Evolutionary conservation across 1,140 invertebrate species (phyloP).

Genomic region (Ceratosolen solmsi): DNA sequence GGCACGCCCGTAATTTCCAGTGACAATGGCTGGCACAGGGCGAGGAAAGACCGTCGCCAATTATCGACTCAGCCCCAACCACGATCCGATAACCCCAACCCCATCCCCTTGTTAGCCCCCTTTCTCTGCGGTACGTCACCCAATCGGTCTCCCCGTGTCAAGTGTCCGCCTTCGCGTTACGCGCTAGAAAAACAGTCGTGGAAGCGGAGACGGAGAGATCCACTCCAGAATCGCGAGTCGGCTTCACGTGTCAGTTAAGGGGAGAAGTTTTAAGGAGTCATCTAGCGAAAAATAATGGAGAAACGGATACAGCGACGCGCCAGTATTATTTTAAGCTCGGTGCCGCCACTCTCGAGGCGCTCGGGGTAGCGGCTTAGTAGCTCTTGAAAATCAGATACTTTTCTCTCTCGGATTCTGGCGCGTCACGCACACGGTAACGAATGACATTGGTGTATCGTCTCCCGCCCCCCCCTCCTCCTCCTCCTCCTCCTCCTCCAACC

Average conservation of each 20-base stretch:
- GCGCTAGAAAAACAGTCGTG: constrained; percentile 52
- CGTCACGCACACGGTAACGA: neutral
- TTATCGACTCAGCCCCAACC: neutral
- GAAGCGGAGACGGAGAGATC: constrained; percentile 21
- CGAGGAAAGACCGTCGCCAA: neutral
- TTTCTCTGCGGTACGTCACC: neutral
- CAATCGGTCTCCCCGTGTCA: neutral
- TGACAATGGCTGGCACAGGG: neutral
- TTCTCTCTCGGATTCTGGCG: constrained; percentile 42
- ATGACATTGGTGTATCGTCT: no score
- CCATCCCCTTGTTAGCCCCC: no score
- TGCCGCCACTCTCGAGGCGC: constrained; percentile 53
- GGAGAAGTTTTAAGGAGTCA: constrained; percentile 70
- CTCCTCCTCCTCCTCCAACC: neutral
- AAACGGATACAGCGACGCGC: constrained; percentile 50
- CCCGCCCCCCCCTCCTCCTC: neutral
- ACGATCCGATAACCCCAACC: neutral
- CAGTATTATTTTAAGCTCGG: constrained; percentile 69
- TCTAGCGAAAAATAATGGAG: constrained; percentile 57
- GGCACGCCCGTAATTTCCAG: neutral
- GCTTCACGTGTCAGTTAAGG: constrained; percentile 39
- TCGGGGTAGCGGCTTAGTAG: constrained; percentile 21
- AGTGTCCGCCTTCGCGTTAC: neutral
- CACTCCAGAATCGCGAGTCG: constrained; percentile 31
- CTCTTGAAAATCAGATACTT: constrained; percentile 57